Conservation (phyloP, 2,113 vertebrate genomes). For the Cynoglossus semilaevis region DNA sequence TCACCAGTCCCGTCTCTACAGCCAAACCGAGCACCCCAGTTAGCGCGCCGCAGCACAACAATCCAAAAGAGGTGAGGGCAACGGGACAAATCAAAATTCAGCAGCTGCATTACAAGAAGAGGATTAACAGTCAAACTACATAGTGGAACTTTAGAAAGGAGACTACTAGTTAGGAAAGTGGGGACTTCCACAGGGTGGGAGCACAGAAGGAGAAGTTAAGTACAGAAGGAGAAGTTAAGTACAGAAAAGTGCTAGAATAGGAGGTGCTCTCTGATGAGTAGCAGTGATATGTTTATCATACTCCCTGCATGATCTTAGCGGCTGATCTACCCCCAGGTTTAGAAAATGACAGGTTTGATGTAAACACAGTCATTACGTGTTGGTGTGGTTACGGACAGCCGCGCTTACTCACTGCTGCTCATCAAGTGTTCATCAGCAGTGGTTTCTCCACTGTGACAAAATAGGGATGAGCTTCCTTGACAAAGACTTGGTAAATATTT, state of each 20-base stretch:
- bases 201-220: no score
- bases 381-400: constrained; percentile 11
- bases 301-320: neutral
- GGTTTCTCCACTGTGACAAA: neutral
- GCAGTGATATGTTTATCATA: no score
- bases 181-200: no score
- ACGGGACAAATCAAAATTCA: no score
- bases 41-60: constrained; percentile 83
- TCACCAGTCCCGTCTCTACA: constrained; percentile 95
- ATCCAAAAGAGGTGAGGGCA: constrained; percentile 90
- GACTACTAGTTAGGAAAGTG: no score
- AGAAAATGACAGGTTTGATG: constrained; percentile 41
- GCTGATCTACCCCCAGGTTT: neutral
- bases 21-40: constrained; percentile 90
- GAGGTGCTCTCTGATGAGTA: neutral
- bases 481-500: no score
- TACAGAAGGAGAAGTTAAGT: no score
- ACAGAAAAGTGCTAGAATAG: no score
- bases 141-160: no score
- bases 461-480: no score
- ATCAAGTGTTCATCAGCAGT: neutral
- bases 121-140: no score
- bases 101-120: no score
- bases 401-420: constrained; percentile 7
- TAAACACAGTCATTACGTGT: constrained; percentile 42